phyloP scores from a whole-genome alignment of 2,113 vertebrate species.

The Oryzias javanicus region DNA sequence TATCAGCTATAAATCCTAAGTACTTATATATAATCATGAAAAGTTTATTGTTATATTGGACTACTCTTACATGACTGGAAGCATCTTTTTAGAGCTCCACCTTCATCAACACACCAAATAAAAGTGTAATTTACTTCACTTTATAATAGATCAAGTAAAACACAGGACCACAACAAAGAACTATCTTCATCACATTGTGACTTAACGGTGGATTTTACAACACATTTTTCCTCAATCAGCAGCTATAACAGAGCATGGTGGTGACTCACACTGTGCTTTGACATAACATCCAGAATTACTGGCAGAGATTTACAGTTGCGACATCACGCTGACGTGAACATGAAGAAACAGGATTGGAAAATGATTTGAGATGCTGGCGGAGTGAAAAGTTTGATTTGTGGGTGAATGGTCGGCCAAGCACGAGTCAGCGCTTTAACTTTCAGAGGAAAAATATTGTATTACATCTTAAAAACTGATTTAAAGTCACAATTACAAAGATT shows the following conservation, averaged over 20 bases:
- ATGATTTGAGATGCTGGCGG: conserved; percentile 36
- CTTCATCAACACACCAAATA: conserved; percentile 4
- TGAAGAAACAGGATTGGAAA: conserved; percentile 32
- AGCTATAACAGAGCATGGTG: conserved; percentile 6
- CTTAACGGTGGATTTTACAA: conserved; percentile 29
- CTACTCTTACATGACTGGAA: too few relatives aligned
- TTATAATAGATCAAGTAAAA: conserved; percentile 12
- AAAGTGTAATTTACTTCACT: neutral
- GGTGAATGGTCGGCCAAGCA: conserved; percentile 1
- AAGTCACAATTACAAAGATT: too few relatives aligned
- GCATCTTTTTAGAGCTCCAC: conserved; percentile 1
- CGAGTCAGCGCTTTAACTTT: neutral
- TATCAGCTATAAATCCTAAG: too few relatives aligned
- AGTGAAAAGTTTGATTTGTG: conserved; percentile 39
- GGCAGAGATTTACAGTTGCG: conserved; percentile 35
- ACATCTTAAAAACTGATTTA: too few relatives aligned
- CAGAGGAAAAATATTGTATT: too few relatives aligned
- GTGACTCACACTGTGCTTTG: conserved; percentile 4
- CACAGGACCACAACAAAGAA: neutral
- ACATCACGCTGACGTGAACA: conserved; percentile 31
- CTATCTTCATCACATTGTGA: conserved; percentile 3
- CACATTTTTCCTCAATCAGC: conserved; percentile 20
- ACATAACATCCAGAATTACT: conserved; percentile 29
- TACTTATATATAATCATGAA: too few relatives aligned
- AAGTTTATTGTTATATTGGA: too few relatives aligned